A percentile compares a stretch with the other conserved stretches of the same genome.
These are phyloP conservation scores for Oligia strigilis DNA, from an alignment of 2,888 invertebrate species.

Conservation along the genomic window DNA sequence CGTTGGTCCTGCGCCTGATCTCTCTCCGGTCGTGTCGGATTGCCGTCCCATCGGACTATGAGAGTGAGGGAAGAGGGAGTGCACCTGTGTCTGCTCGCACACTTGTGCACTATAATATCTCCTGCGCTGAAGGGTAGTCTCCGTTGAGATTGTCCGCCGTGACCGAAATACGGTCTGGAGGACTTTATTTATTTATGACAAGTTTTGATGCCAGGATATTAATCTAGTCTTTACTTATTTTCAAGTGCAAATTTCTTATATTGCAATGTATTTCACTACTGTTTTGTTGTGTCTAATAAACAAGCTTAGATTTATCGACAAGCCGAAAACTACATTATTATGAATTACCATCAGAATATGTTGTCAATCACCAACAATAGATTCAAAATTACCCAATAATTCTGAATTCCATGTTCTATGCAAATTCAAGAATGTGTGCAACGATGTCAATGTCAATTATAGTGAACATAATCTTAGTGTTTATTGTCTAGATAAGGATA, in stretches of 20 bases:
- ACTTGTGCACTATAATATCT: no score
- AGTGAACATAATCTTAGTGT: constrained; percentile 35
- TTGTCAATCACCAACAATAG: constrained; percentile 23
- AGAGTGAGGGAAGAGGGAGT: no score
- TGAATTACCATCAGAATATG: constrained; percentile 19
- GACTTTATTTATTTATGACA: not conserved
- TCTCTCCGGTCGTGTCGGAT: no score
- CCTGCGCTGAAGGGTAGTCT: no score
- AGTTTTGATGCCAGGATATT: not conserved
- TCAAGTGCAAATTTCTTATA: not conserved
- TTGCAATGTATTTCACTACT: not conserved
- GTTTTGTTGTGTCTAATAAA: not conserved
- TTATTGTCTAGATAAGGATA: constrained; percentile 48
- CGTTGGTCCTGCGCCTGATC: no score
- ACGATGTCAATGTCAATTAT: constrained; percentile 56
- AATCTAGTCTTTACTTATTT: not conserved
- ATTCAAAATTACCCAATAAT: constrained; percentile 37
- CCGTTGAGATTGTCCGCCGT: no score
- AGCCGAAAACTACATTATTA: not conserved
- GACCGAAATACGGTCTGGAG: no score
- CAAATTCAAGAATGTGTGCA: constrained; percentile 46
- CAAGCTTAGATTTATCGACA: not conserved
- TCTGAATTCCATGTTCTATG: constrained; percentile 18
- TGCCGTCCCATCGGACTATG: no score
- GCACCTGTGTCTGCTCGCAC: no score